Conservation (phyloP, 2,888 invertebrate species). For the Crepidodera aurea region DNA sequence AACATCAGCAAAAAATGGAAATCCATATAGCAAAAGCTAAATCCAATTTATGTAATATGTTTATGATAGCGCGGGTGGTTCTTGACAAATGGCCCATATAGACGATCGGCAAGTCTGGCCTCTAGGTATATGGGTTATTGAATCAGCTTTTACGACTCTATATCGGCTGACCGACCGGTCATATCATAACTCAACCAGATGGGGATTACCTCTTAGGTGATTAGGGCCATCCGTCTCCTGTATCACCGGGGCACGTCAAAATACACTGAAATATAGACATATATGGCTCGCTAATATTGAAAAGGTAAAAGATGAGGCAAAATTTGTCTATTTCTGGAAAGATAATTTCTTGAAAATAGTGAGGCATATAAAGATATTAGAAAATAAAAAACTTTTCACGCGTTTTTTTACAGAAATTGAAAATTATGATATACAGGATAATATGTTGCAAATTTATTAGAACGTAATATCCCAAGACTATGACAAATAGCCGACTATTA, state of each 20-base stretch:
- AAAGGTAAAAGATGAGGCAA: conserved; percentile 32
- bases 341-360: too few species aligned
- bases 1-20: conserved; percentile 39
- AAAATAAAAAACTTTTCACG: too few species aligned
- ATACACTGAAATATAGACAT: conserved; percentile 51
- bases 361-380: too few species aligned
- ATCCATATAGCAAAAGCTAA: conserved; percentile 37
- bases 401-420: too few species aligned
- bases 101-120: conserved; percentile 41
- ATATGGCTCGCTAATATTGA: conserved; percentile 40
- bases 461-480: too few species aligned
- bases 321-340: conserved; percentile 9
- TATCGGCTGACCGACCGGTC: conserved; percentile 57
- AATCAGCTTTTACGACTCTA: conserved; percentile 59
- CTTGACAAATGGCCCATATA: conserved; percentile 57
- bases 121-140: conserved; percentile 59
- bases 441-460: too few species aligned
- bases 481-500: too few species aligned
- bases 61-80: conserved; percentile 55
- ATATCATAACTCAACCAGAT: conserved; percentile 62
- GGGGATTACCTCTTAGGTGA: conserved; percentile 62
- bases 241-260: conserved; percentile 54
- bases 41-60: conserved; percentile 56
- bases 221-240: conserved; percentile 60
- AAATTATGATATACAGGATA: too few species aligned